Evolutionary conservation across 2,888 invertebrate genomes (phyloP).

Genomic region (Chrysina gloriosa): DNA sequence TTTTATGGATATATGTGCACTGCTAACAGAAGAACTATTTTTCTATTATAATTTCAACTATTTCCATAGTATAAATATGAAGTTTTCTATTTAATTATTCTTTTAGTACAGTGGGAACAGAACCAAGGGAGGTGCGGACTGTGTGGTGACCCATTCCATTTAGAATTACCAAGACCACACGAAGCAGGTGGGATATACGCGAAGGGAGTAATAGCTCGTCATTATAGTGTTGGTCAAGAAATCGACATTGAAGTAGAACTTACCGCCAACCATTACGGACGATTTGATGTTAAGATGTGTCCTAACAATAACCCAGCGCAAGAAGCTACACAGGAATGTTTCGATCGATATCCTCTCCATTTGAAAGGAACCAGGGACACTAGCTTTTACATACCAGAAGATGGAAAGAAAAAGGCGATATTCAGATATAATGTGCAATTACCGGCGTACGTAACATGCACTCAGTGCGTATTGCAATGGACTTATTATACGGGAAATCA

Average conservation of each 20-base stretch:
- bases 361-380: conserved; percentile 79
- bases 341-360: conserved; percentile 82
- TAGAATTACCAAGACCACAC: conserved; percentile 80
- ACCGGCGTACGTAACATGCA: conserved; percentile 86
- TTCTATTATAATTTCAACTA: too few relatives aligned
- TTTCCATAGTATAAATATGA: not conserved
- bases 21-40: too few relatives aligned
- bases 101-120: conserved; percentile 86
- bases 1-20: too few relatives aligned
- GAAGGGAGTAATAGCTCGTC: conserved; percentile 84
- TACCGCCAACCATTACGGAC: conserved; percentile 90
- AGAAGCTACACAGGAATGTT: conserved; percentile 85
- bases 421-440: conserved; percentile 79
- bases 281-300: conserved; percentile 86
- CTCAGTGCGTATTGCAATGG: conserved; percentile 94
- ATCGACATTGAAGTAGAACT: conserved; percentile 88
- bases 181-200: conserved; percentile 90
- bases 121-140: conserved; percentile 88
- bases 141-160: conserved; percentile 87
- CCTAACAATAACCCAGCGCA: conserved; percentile 84
- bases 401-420: conserved; percentile 67
- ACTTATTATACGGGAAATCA: conserved; percentile 92
- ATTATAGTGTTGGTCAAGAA: conserved; percentile 87
- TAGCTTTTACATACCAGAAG: conserved; percentile 77
- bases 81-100: not conserved